Evolutionary conservation across 1,140 invertebrate species (phyloP), one percentile per base, ranked within the genome.

Genomic region (Eurosta solidaginis): DNA sequence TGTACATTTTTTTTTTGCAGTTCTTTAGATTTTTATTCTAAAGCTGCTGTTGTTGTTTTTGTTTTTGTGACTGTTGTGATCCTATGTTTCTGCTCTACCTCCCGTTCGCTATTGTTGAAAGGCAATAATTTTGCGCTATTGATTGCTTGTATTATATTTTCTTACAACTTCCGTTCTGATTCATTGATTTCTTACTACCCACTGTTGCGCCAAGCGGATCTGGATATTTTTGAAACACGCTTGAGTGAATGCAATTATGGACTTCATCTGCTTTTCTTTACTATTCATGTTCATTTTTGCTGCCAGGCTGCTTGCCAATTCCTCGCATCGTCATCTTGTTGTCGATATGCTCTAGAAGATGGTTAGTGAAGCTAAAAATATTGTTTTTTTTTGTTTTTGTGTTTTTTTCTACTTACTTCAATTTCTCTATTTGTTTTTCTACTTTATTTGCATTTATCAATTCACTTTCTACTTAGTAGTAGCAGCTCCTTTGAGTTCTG

Each of bases 231-330:
- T 40, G 59, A 7, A 68, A 29, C 33, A 68, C 33, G 59, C 59
- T 68, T 68, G 59, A 68, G n/a, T 68, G 59, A 40, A 68, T 68
- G 59, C 59, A 68, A 68, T 68, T 68, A 68, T 68, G 59, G 36
- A 36, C 59, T 68, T 7, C 33, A 40, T 6, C 59, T 27, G 22
- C 36, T 52, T n/a, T 68, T 63, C 33, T 36, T 68, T 25, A 29
- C 33, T 33, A 36, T 40, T 3, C 59, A 3, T 40, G 33, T 20
- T 5, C 12, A n/a, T 3, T 1, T n/a, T 40, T 2, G 1, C 33
- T n/a, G 20, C 59, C 25, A 14, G 6, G 3, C 17, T n/a, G 33
- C n/a, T 40, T 22, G 10, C 20, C 50, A 20, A 4, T 52, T 49
- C 7, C n/a, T 6, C 49, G 25, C 4, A 22, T 5, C 22, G 22